A percentile compares a stretch with the other conserved stretches of the same genome.
Conservation (phyloP, 35 echinoderm and acorn worm genomes). For the Ptychodera flava region DNA sequence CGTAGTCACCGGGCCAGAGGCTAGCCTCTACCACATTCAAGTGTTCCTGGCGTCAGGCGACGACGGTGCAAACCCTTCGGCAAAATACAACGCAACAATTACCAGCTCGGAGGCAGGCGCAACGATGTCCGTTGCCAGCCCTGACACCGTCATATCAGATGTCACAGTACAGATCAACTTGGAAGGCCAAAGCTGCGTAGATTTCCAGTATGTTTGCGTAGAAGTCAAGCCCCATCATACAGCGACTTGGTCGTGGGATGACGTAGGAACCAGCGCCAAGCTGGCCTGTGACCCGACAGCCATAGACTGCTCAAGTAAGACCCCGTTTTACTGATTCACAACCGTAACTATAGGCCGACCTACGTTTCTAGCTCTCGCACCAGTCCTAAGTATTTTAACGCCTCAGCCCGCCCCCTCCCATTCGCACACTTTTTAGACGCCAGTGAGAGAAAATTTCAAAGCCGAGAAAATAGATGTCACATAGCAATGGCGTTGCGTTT, state of each 20-base stretch:
- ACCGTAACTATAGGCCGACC: too few species aligned
- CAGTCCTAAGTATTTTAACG: too few species aligned
- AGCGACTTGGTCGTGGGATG: background rate
- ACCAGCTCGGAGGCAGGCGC: background rate
- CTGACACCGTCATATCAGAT: background rate
- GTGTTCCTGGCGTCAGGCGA: background rate
- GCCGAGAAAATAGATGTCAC: too few species aligned
- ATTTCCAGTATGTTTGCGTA: background rate
- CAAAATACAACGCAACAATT: background rate
- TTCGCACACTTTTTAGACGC: too few species aligned
- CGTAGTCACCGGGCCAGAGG: background rate
- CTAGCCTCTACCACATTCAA: background rate
- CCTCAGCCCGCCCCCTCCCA: too few species aligned
- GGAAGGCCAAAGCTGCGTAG: background rate
- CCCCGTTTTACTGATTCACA: too few species aligned
- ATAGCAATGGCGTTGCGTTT: too few species aligned
- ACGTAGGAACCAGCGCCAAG: background rate
- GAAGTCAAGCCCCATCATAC: background rate
- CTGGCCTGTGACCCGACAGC: background rate
- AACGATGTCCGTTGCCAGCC: background rate
- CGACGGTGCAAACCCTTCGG: background rate
- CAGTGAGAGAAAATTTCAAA: too few species aligned
- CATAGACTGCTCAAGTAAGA: background rate
- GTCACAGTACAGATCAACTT: background rate
- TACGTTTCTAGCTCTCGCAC: too few species aligned